Evolutionary conservation across 53 echinoderm and acorn worm species (phyloP), one percentile per base, ranked within the genome.

Genomic region (Paelopatides confundens): DNA sequence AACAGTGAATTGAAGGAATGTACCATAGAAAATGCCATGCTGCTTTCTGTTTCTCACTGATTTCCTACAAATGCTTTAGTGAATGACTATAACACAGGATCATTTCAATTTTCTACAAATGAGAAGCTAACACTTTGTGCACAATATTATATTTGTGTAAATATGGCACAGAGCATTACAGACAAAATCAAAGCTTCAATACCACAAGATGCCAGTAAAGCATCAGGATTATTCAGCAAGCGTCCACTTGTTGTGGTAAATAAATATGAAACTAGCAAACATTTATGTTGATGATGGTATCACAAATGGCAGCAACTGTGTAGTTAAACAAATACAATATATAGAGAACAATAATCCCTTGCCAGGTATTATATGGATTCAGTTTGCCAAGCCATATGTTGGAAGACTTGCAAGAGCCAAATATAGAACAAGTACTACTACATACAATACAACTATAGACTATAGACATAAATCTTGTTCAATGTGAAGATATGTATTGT

Each of bases 211-310:
- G 0, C 58, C 27, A 76, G 14, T 36, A 87, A 35, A 37, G 62
- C 37, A n/a, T 87, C 15, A 76, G 87, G 87, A 15, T 28, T 78
- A 1, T 51, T 71, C 7, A 33, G 12, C 3, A 32, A 31, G 9
- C 37, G 77, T 2, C 5, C 21, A 50, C 15, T 76, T 46, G 87
- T 53, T 54, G 8, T 50, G 26, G 24, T n/a, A 17, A 47, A 32
- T 9, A 38, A 70, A 39, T 71, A 77, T 31, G 76, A 86, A 43
- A 74, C 39, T 23, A 21, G 71, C 50, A 2, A 86, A 86, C 33
- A 28, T 86, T n/a, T 46, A 86, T 71, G 51, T 47, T 36, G 49
- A 86, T 30, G 86, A 86, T 86, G 71, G 86, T 17, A 31, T 86
- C 5, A 86, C 86, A 69, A 86, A 86, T 86, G 86, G 74, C 4